phyloP scores from a whole-genome alignment of 2,113 vertebrate species.

The Corvus moneduloides region DNA sequence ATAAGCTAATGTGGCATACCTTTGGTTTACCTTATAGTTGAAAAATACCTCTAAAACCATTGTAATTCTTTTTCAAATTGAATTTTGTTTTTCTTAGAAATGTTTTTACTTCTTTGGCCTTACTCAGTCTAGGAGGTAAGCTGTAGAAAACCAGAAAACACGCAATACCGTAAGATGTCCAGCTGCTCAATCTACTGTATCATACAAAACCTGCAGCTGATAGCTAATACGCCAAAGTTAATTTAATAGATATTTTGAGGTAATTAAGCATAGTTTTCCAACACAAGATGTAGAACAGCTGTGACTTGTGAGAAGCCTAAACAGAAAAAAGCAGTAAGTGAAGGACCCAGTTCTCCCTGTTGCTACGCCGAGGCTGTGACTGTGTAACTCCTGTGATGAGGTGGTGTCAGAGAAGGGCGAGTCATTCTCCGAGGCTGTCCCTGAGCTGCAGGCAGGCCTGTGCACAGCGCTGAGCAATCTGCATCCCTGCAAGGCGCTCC shows the following conservation, averaged over 20 bases:
- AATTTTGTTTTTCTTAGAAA: conserved; percentile 17
- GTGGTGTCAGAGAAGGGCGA: not conserved
- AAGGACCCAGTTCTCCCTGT: not conserved
- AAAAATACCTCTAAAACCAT: not conserved
- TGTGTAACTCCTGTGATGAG: not conserved
- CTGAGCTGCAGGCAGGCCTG: not conserved
- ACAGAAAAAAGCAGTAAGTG: not conserved
- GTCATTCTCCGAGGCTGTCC: not conserved
- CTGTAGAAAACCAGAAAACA: conserved; percentile 22
- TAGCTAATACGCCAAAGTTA: not conserved
- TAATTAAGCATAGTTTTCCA: conserved; percentile 51
- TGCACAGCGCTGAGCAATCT: not conserved
- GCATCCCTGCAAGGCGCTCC: not conserved
- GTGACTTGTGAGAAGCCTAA: not conserved
- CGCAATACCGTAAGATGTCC: not conserved
- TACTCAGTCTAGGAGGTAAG: conserved; percentile 19
- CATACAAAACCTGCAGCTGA: conserved; percentile 36
- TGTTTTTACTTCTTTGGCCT: not conserved
- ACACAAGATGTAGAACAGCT: not conserved
- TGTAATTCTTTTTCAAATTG: not conserved
- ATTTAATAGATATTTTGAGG: conserved; percentile 50
- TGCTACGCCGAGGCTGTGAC: accelerated
- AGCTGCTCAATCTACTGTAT: conserved; percentile 29
- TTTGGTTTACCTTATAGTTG: not conserved
- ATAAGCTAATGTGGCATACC: not conserved